Percentiles rank a stretch among this genome's conserved stretches.
These are phyloP conservation scores for Halcyon smyrnensis DNA, from an alignment of 2,797 vertebrate species.

Conservation along the genomic window DNA sequence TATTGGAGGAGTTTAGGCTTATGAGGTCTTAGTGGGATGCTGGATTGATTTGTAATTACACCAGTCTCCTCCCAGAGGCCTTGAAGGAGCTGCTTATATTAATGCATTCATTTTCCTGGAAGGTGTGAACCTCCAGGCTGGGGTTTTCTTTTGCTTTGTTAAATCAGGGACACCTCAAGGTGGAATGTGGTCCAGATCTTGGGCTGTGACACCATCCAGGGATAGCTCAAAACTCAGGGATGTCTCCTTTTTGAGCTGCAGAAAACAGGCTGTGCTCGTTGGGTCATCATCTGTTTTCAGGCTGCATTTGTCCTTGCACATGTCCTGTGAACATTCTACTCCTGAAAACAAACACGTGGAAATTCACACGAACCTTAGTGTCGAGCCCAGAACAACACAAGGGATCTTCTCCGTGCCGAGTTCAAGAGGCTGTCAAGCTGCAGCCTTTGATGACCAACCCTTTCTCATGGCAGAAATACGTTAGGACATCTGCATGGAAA, in stretches of 20 bases:
- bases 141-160: neutral
- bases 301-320: neutral
- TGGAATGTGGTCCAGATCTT: neutral
- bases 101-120: neutral
- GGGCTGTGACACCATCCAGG: neutral
- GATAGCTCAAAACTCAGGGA: fast-evolving
- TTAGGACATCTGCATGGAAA: neutral
- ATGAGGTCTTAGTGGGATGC: neutral
- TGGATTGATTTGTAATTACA: conserved; percentile 68
- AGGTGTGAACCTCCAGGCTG: neutral
- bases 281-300: neutral
- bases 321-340: fast-evolving
- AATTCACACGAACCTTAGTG: neutral
- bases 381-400: neutral
- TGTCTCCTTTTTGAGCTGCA: neutral
- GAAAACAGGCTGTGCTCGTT: neutral
- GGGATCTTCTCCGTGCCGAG: neutral
- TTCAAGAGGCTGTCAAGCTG: neutral
- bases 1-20: conserved; percentile 53
- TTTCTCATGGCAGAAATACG: neutral
- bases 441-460: neutral
- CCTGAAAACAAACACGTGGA: neutral
- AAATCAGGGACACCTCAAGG: neutral
- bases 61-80: neutral
- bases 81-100: neutral